Conservation (phyloP, 2,797 vertebrate genomes). For the Microhierax caerulescens region DNA sequence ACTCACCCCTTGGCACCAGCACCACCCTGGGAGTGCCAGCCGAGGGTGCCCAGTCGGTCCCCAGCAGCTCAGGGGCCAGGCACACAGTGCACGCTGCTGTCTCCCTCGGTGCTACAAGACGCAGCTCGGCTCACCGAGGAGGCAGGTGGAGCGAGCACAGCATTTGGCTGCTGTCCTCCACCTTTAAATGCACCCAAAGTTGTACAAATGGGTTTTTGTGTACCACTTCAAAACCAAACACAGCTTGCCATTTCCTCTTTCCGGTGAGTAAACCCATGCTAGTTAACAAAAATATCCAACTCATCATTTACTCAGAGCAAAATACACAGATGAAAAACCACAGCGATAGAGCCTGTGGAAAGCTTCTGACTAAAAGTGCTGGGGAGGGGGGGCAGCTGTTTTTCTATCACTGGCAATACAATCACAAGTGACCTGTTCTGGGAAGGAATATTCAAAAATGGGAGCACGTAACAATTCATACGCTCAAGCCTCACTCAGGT, state of each 20-base stretch:
- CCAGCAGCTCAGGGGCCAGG: neutral
- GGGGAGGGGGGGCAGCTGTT: accelerated
- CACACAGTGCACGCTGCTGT: accelerated
- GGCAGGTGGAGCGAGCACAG: neutral
- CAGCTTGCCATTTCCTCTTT: constrained; percentile 12
- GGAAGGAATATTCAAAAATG: neutral
- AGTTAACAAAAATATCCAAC: neutral
- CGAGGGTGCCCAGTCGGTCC: neutral
- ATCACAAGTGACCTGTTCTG: neutral
- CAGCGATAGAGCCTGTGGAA: neutral
- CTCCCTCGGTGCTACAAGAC: neutral
- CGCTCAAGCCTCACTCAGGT: neutral
- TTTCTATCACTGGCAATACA: accelerated
- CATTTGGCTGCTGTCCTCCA: neutral
- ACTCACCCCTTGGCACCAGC: neutral
- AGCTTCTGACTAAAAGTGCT: neutral
- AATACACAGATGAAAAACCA: neutral
- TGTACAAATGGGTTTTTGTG: neutral
- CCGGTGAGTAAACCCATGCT: neutral
- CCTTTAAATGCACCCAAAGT: neutral
- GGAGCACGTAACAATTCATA: neutral
- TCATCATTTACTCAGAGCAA: neutral
- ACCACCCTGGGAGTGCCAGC: neutral
- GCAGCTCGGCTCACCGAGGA: accelerated
- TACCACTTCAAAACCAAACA: neutral